Evolutionary conservation across 1,140 invertebrate species (phyloP).

Genomic region (Globodera ellingtonae): DNA sequence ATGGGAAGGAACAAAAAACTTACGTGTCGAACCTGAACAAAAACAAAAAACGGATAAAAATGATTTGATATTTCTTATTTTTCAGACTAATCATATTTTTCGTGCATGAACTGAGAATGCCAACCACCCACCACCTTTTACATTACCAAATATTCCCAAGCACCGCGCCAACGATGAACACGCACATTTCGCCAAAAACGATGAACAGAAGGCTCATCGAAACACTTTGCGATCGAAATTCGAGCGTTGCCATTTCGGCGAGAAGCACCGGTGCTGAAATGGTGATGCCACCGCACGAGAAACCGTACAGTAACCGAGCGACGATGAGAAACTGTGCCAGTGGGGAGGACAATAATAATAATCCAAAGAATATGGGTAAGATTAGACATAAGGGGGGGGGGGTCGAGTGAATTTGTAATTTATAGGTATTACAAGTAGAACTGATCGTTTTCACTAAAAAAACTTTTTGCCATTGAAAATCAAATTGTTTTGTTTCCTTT

Average conservation of each 20-base stretch:
- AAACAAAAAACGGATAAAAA: background rate
- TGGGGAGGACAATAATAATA: no score
- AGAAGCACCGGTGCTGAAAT: constrained; percentile 13
- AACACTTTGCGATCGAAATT: constrained; percentile 16
- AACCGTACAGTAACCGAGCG: constrained; percentile 7
- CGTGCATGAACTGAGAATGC: no score
- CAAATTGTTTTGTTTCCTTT: background rate
- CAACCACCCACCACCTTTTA: background rate
- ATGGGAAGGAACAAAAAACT: background rate
- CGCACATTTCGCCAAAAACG: constrained; percentile 27
- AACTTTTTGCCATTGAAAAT: no score
- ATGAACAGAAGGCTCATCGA: constrained; percentile 17
- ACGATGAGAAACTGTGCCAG: background rate
- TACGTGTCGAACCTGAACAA: background rate
- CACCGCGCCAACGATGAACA: constrained; percentile 24
- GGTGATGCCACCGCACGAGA: constrained; percentile 20
- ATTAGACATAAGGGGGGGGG: no score
- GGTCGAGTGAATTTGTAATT: no score
- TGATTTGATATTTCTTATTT: background rate
- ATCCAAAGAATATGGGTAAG: no score
- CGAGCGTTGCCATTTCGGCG: constrained; percentile 19
- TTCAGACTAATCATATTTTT: no score
- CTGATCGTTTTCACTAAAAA: no score
- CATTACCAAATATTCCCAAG: constrained; percentile 29
- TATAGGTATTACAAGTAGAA: no score